Conservation (phyloP, 1,140 invertebrate species). For the Gerris buenoi region DNA sequence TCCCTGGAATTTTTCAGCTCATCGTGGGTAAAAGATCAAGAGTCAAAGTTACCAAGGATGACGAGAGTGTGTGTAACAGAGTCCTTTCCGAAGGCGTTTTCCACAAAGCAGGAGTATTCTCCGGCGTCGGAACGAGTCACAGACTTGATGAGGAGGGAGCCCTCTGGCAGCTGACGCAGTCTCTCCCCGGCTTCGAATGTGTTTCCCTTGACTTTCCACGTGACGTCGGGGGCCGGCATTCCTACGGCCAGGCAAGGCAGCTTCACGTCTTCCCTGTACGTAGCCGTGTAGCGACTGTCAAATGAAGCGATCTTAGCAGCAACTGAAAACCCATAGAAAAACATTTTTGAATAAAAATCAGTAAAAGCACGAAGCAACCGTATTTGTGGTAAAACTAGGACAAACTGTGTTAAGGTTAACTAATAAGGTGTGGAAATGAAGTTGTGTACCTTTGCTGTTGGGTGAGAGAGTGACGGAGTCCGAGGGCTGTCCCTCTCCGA, state of each 20-base stretch:
- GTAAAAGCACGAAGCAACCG: too few relatives aligned
- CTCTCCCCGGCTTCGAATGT: slow-evolving; percentile 53
- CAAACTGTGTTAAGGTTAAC: too few relatives aligned
- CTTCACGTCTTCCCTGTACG: slow-evolving; percentile 80
- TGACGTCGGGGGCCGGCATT: slow-evolving; percentile 69
- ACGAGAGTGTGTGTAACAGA: slow-evolving; percentile 78
- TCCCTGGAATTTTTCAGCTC: not conserved
- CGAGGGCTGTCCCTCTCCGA: slow-evolving; percentile 79
- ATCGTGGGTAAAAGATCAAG: not conserved
- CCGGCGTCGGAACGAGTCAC: slow-evolving; percentile 77
- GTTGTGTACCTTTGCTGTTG: slow-evolving; percentile 56
- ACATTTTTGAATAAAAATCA: too few relatives aligned
- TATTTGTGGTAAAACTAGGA: too few relatives aligned
- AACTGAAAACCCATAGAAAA: too few relatives aligned
- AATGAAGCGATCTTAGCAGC: slow-evolving; percentile 86
- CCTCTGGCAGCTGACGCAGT: slow-evolving; percentile 68
- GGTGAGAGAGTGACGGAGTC: slow-evolving; percentile 69
- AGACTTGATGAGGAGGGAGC: slow-evolving; percentile 74
- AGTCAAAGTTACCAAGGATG: slow-evolving; percentile 50
- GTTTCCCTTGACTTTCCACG: slow-evolving; percentile 63
- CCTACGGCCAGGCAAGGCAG: slow-evolving; percentile 82
- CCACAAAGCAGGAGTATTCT: slow-evolving; percentile 79
- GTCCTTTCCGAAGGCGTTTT: slow-evolving; percentile 82
- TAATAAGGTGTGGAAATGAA: too few relatives aligned
- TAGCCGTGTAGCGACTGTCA: slow-evolving; percentile 74